Evolutionary conservation across 2,113 vertebrate genomes (phyloP).

Genomic region (Seriola aureovittata): DNA sequence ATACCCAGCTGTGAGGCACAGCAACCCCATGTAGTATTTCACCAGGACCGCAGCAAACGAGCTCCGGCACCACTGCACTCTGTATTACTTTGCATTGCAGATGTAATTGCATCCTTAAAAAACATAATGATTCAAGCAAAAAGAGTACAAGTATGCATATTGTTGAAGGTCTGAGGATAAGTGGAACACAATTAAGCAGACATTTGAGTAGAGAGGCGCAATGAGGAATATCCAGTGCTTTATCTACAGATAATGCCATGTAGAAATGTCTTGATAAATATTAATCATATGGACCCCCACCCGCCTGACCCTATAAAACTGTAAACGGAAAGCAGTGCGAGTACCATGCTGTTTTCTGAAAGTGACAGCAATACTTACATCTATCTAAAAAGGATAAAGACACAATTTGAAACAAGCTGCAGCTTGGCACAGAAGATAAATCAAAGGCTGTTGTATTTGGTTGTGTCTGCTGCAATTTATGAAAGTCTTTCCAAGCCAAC

Average conservation of each 20-base stretch:
- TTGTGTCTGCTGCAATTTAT: conserved; percentile 19
- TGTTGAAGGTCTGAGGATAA: conserved; percentile 41
- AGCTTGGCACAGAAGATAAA: neutral
- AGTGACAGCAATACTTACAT: neutral
- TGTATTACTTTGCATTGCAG: conserved; percentile 46
- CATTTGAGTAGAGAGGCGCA: conserved; percentile 11
- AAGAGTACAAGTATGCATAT: conserved; percentile 12
- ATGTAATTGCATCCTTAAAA: conserved; percentile 56
- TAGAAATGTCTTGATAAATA: conserved; percentile 12
- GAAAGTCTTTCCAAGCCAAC: conserved; percentile 16
- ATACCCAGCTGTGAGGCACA: conserved; percentile 72
- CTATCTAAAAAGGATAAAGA: neutral
- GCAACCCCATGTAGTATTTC: conserved; percentile 53
- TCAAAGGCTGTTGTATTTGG: neutral
- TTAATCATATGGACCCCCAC: neutral
- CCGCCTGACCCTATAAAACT: neutral
- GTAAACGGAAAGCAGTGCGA: neutral
- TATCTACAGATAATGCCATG: neutral
- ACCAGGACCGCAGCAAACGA: conserved; percentile 13
- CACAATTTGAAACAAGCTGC: conserved; percentile 7
- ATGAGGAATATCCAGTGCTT: neutral
- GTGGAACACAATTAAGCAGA: conserved; percentile 28
- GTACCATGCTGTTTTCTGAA: conserved; percentile 9
- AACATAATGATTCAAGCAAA: conserved; percentile 30
- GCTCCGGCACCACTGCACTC: neutral